Conservation (phyloP, 2,888 invertebrate genomes). For the Cenopis cana region DNA sequence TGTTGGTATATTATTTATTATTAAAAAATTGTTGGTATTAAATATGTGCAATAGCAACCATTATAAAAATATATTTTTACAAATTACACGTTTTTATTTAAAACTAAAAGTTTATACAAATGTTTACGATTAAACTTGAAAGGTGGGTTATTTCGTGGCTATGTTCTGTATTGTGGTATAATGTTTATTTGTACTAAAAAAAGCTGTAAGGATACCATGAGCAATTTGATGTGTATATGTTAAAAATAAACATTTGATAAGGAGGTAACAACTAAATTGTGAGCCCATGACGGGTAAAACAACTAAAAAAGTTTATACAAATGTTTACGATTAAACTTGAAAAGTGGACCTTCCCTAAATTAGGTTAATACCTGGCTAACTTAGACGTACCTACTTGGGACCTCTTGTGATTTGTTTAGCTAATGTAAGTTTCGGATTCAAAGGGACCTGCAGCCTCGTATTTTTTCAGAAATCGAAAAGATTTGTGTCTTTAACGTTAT, state of each 20-base stretch:
- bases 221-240: not conserved
- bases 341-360: conserved; percentile 51
- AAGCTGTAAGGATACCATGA: not conserved
- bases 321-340: conserved; percentile 38
- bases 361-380: conserved; percentile 57
- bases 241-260: no score
- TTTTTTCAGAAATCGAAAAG: conserved; percentile 13
- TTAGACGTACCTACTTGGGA: conserved; percentile 50
- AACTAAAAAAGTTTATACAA: conserved; percentile 39
- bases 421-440: conserved; percentile 46
- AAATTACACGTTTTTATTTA: no score
- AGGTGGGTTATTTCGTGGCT: no score
- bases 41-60: no score
- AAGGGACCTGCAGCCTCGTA: conserved; percentile 41
- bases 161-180: no score
- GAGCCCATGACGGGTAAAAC: conserved; percentile 6
- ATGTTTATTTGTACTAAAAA: no score
- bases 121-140: no score
- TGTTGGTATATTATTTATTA: no score
- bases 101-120: no score
- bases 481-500: conserved; percentile 16
- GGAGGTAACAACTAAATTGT: not conserved
- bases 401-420: conserved; percentile 43
- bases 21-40: no score
- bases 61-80: no score